Percentiles rank a stretch among this genome's conserved stretches.
These are phyloP conservation scores for Marisa cornuarietis DNA, from an alignment of 1,140 invertebrate genomes.

Conservation along the genomic window DNA sequence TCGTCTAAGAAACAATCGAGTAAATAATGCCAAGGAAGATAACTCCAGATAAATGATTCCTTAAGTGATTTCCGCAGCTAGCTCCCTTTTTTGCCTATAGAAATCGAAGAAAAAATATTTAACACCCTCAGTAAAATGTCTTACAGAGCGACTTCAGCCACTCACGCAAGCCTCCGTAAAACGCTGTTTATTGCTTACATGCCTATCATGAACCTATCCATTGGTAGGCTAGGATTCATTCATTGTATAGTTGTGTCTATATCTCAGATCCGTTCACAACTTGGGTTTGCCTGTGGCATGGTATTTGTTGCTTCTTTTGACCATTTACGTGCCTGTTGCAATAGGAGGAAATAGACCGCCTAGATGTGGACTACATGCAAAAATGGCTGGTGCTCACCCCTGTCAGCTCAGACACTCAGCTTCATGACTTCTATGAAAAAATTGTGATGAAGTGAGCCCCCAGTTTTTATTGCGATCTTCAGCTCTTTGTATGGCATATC, in stretches of 20 bases:
- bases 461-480: background rate
- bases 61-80: too few relatives aligned
- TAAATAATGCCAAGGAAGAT: too few relatives aligned
- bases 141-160: too few relatives aligned
- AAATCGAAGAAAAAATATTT: too few relatives aligned
- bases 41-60: too few relatives aligned
- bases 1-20: too few relatives aligned
- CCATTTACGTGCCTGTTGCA: constrained; percentile 19
- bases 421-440: constrained; percentile 53
- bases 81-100: too few relatives aligned
- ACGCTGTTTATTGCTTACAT: too few relatives aligned
- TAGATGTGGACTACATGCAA: constrained; percentile 68
- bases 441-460: constrained; percentile 54
- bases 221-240: background rate
- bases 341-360: constrained; percentile 66
- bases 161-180: too few relatives aligned
- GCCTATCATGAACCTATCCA: background rate
- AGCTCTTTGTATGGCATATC: too few relatives aligned
- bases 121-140: too few relatives aligned
- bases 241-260: background rate
- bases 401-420: constrained; percentile 48
- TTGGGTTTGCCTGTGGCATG: background rate
- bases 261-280: background rate
- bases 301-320: background rate
- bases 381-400: constrained; percentile 63